These are phyloP conservation scores for Pipistrellus pipistrellus DNA, from an alignment of 2,797 vertebrate species.

Conservation along the genomic window DNA sequence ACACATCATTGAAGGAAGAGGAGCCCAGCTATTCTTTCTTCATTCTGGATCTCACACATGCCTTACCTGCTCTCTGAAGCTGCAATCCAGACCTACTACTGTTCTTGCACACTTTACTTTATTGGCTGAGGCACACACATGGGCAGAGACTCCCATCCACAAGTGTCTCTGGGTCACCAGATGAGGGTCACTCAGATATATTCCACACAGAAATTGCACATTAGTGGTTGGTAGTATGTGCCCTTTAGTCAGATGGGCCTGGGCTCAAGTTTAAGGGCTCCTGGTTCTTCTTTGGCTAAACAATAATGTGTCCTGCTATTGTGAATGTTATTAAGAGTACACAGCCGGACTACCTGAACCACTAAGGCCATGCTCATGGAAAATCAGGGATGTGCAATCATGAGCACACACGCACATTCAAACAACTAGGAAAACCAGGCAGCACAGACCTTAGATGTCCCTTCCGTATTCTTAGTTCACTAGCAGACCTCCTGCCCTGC, in stretches of 20 bases:
- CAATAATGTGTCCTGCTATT: neutral
- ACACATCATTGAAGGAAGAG: neutral
- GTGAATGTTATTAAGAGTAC: neutral
- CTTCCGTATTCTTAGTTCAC: neutral
- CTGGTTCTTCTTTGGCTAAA: conserved; percentile 19
- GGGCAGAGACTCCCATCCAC: neutral
- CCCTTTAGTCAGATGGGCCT: neutral
- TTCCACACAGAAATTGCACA: neutral
- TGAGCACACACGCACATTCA: neutral
- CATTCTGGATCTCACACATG: neutral
- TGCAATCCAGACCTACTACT: neutral
- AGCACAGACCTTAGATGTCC: neutral
- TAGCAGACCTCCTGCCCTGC: neutral
- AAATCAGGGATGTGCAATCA: neutral
- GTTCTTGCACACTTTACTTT: conserved; percentile 19
- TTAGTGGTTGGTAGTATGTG: neutral
- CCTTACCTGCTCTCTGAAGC: neutral
- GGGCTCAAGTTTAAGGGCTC: neutral
- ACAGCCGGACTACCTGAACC: neutral
- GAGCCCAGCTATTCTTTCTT: neutral
- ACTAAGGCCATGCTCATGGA: neutral
- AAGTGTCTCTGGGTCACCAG: neutral
- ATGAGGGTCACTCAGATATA: neutral
- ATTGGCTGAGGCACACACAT: neutral
- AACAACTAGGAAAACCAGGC: neutral